A percentile compares a stretch with the other conserved stretches of the same genome.
Conservation (phyloP, 2,797 vertebrate genomes). For the Carduelis carduelis region DNA sequence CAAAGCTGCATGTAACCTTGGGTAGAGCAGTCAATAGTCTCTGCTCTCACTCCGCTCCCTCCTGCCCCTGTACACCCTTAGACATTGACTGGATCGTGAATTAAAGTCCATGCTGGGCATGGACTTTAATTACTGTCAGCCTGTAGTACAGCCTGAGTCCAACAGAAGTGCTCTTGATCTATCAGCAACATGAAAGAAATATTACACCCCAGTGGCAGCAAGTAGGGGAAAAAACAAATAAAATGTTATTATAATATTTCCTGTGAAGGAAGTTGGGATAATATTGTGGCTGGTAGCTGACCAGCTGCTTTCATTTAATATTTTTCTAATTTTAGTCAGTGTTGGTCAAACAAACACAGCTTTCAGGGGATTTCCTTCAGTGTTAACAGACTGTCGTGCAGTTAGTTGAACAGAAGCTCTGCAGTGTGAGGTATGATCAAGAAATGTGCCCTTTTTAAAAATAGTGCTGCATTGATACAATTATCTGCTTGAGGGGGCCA, state of each 20-base stretch:
- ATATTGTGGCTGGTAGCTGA: constrained; percentile 61
- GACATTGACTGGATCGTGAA: background rate
- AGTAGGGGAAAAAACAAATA: constrained; percentile 36
- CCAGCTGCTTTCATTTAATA: constrained; percentile 65
- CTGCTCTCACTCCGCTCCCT: background rate
- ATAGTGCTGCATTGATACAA: background rate
- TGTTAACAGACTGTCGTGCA: constrained; percentile 31
- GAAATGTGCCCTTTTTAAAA: constrained; percentile 17
- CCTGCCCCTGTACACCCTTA: background rate
- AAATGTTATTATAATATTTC: constrained; percentile 51
- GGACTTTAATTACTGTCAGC: background rate
- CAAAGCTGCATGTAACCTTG: background rate
- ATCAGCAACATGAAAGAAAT: constrained; percentile 21
- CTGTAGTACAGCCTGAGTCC: constrained; percentile 1
- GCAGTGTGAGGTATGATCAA: constrained; percentile 33
- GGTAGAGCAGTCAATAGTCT: background rate
- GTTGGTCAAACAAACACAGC: constrained; percentile 63
- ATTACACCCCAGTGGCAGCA: constrained; percentile 19
- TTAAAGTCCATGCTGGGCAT: background rate
- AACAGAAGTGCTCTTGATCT: constrained; percentile 50
- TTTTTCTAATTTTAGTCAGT: constrained; percentile 66
- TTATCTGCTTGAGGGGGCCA: background rate
- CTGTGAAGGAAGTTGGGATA: constrained; percentile 53
- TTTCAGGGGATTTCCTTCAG: constrained; percentile 57
- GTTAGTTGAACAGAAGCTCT: constrained; percentile 37